Evolutionary conservation across 2,888 invertebrate genomes (phyloP).

Genomic region (Platerodrilus igneus): DNA sequence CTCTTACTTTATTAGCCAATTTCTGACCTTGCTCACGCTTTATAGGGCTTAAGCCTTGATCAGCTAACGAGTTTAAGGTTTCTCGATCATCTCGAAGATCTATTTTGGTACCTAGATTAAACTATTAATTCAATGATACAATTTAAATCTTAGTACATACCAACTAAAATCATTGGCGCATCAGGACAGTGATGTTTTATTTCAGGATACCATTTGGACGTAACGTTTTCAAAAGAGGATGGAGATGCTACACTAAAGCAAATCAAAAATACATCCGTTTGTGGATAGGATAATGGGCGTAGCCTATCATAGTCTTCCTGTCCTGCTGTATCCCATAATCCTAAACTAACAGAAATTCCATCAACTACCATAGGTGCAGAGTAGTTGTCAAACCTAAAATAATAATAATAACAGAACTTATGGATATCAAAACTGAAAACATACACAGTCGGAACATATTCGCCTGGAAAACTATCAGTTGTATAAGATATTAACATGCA

Average conservation of each 20-base stretch:
- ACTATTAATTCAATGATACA: not conserved
- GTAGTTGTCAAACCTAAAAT: slow-evolving; percentile 91
- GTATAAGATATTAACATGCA: slow-evolving; percentile 93
- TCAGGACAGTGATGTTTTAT: slow-evolving; percentile 99
- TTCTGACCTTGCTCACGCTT: slow-evolving; percentile 98
- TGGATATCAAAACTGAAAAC: no score
- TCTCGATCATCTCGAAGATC: slow-evolving; percentile 98
- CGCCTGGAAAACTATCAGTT: slow-evolving; percentile 88
- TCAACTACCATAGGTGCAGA: slow-evolving; percentile 99
- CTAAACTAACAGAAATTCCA: slow-evolving; percentile 92
- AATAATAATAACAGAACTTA: no score
- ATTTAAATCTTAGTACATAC: slow-evolving; percentile 53
- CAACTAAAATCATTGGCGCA: slow-evolving; percentile 97
- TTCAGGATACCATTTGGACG: slow-evolving; percentile 99
- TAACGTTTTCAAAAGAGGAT: slow-evolving; percentile 98
- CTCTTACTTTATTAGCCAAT: slow-evolving; percentile 96
- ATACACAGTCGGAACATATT: slow-evolving; percentile 94
- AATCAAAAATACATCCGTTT: slow-evolving; percentile 98
- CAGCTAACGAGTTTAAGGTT: slow-evolving; percentile 83
- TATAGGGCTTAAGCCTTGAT: slow-evolving; percentile 92
- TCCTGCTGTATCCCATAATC: slow-evolving; percentile 97
- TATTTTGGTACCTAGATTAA: slow-evolving; percentile 89
- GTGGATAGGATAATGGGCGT: slow-evolving; percentile 94
- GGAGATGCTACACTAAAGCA: slow-evolving; percentile 99
- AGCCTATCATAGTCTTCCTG: slow-evolving; percentile 97